phyloP scores from a whole-genome alignment of 2,797 vertebrate species.

The Pachyuromys duprasi region DNA sequence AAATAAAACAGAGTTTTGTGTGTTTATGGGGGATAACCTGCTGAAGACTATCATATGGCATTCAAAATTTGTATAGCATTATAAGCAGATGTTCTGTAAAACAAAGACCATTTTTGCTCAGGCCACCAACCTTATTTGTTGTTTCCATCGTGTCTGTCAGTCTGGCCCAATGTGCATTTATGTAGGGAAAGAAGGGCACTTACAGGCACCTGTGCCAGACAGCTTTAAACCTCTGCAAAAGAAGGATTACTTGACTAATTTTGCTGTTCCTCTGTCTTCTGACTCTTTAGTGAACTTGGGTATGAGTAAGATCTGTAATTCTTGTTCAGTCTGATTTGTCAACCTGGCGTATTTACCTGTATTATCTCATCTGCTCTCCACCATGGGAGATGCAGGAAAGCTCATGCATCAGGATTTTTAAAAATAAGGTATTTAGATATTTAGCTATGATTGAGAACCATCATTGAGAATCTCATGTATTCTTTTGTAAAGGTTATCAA shows the following conservation, averaged over 20 bases:
- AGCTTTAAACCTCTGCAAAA: neutral
- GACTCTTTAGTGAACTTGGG: neutral
- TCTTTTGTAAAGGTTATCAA: neutral
- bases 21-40: conserved; percentile 16
- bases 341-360: neutral
- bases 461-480: neutral
- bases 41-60: conserved; percentile 35
- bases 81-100: conserved; percentile 3
- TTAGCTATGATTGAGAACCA: neutral
- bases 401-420: neutral
- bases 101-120: neutral
- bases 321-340: neutral
- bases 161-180: neutral
- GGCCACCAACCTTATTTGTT: neutral
- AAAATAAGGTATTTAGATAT: conserved; percentile 30
- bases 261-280: neutral
- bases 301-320: neutral
- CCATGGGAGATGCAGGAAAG: neutral
- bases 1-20: conserved; percentile 38
- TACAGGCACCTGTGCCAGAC: neutral
- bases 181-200: neutral
- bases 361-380: neutral
- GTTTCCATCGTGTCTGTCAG: neutral
- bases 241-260: neutral
- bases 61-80: neutral